A percentile compares a stretch with the other conserved stretches of the same genome.
phyloP scores from a whole-genome alignment of 2,888 invertebrate genomes.

The Sisyra terminalis region DNA sequence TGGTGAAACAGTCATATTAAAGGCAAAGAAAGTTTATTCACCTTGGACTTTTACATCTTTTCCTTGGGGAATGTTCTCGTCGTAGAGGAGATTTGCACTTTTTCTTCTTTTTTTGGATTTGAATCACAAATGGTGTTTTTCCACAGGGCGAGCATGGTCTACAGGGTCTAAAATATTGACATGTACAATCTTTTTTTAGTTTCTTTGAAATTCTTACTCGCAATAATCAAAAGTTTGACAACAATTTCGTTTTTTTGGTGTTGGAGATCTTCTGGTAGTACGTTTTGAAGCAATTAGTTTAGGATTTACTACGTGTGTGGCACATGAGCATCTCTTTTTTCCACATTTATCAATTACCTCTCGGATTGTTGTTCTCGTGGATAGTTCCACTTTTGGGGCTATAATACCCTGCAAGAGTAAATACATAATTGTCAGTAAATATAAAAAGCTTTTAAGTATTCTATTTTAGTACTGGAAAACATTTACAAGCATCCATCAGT shows the following conservation, averaged over 20 bases:
- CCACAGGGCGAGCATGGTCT: neutral
- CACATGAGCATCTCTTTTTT: conserved; percentile 13
- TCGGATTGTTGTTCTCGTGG: conserved; percentile 48
- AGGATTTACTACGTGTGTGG: conserved; percentile 23
- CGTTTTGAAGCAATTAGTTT: conserved; percentile 25
- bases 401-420: conserved; percentile 41
- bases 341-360: conserved; percentile 28
- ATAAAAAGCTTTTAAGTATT: too few relatives aligned
- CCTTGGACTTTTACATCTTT: neutral
- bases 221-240: conserved; percentile 35
- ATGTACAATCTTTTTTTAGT: neutral
- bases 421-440: too few relatives aligned
- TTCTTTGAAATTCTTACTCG: conserved; percentile 19
- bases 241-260: conserved; percentile 27
- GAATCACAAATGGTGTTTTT: too few relatives aligned
- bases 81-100: too few relatives aligned
- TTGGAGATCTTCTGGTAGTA: conserved; percentile 9
- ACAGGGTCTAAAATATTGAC: neutral
- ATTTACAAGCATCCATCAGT: conserved; percentile 46
- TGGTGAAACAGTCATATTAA: neutral
- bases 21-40: neutral
- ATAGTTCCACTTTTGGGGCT: conserved; percentile 53
- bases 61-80: too few relatives aligned
- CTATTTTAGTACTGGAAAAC: conserved; percentile 55
- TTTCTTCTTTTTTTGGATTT: too few relatives aligned